Evolutionary conservation across 2,797 vertebrate species (phyloP), one percentile per base, ranked within the genome.

Genomic region (Buceros bicornis): DNA sequence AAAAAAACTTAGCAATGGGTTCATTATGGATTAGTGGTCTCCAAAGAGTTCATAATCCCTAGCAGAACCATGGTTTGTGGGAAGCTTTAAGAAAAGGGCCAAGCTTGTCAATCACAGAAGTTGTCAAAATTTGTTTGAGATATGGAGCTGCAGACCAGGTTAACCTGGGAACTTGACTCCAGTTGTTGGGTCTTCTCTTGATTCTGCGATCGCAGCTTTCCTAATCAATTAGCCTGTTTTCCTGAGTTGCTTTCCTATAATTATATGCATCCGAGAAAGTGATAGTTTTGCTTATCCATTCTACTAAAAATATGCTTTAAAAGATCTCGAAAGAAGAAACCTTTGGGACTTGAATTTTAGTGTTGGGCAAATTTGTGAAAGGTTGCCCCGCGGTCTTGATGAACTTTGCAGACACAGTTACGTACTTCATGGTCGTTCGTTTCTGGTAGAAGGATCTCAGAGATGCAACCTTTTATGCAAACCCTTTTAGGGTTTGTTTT

Each of bases 21-120:
- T 92, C 70, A 2, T 90, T 82, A 64, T 37, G 66, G 69, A 81
- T 86, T 61, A 84, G 35, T 64, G 64, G 66, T 61, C 90, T 89
- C 87, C 87, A 51, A 40, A 53, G 77, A 79, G 62, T 72, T 94
- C 50, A 0, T 56, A 1, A n/a, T 64, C 48, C 83, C 19, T 33
- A 42, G 77, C 37, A 72, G 58, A 40, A 21, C 67, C 0, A 0
- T 26, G 66, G 56, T 89, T 67, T 48, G 20, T 53, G 13, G 31
- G 82, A 61, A 66, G 65, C 58, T 87, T 67, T 31, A 58, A 88
- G 71, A 45, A 45, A 42, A 76, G 43, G 22, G 51, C 31, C 64
- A 5, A 25, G 56, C 10, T 11, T 83, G 80, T 69, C 93, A 77
- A 1, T 85, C 88, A 76, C 56, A 35, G 64, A 29, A 42, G 26